Conservation (phyloP, 92 coral and sea anemone genomes). For the Palythoa caribaeorum region DNA sequence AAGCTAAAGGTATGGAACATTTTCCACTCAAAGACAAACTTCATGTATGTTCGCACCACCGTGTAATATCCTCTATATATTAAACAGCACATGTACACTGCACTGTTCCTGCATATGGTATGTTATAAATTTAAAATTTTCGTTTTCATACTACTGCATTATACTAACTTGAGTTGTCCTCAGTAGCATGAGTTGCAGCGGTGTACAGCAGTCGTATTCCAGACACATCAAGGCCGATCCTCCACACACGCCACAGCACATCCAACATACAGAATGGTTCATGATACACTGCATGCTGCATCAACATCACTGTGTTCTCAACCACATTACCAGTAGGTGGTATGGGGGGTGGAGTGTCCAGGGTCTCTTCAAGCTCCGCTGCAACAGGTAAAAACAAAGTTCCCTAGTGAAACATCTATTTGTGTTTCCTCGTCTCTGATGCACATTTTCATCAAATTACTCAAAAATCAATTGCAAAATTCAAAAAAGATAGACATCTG, state of each 20-base stretch:
- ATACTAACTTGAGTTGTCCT: slow-evolving; percentile 69
- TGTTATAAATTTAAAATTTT: no score
- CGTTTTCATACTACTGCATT: neutral
- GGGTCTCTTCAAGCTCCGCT: slow-evolving; percentile 7
- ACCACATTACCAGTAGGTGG: slow-evolving; percentile 67
- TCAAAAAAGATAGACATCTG: no score
- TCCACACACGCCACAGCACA: slow-evolving; percentile 82
- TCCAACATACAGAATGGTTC: slow-evolving; percentile 89
- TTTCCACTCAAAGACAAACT: no score
- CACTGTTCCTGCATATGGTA: no score
- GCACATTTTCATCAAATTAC: neutral
- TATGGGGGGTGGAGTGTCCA: slow-evolving; percentile 34
- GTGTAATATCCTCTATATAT: neutral
- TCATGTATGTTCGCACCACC: no score
- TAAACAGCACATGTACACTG: no score
- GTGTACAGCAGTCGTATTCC: slow-evolving; percentile 81
- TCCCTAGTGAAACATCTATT: neutral
- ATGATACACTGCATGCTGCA: slow-evolving; percentile 76
- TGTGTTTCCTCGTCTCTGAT: neutral
- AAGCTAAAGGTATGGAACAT: no score
- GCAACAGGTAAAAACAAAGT: neutral
- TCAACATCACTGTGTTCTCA: slow-evolving; percentile 80
- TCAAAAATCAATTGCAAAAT: neutral
- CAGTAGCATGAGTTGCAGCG: neutral
- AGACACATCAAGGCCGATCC: slow-evolving; percentile 82